Evolutionary conservation across 1,140 invertebrate genomes (phyloP).

Genomic region (Magallana gigas): DNA sequence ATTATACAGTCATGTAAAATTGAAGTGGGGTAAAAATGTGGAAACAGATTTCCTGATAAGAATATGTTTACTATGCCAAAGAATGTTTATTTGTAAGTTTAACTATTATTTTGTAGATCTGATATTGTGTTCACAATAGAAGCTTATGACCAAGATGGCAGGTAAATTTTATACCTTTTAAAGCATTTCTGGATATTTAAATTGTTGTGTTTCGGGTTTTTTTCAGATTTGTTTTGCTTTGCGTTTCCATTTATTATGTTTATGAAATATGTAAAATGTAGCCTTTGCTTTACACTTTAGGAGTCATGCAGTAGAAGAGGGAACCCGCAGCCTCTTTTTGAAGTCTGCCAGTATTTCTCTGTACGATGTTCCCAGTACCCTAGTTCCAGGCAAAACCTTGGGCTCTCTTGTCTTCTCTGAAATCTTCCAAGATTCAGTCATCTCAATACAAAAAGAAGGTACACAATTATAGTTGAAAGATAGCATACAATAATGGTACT

Average conservation of each 20-base stretch:
- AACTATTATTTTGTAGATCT: slow-evolving; percentile 54
- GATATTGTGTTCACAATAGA: slow-evolving; percentile 63
- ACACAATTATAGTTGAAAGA: not conserved
- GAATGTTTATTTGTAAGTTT: too few relatives aligned
- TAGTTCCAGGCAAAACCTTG: slow-evolving; percentile 54
- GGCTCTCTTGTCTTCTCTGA: slow-evolving; percentile 73
- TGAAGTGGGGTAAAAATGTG: too few relatives aligned
- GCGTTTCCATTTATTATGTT: not conserved
- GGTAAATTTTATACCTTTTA: slow-evolving; percentile 3
- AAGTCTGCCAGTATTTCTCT: slow-evolving; percentile 65
- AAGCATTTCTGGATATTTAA: not conserved
- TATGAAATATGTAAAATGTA: not conserved
- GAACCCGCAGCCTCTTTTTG: slow-evolving; percentile 59
- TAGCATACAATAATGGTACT: too few relatives aligned
- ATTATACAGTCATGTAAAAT: too few relatives aligned
- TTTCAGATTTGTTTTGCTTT: not conserved
- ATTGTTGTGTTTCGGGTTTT: not conserved
- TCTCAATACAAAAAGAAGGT: slow-evolving; percentile 63
- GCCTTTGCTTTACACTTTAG: not conserved
- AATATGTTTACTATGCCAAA: too few relatives aligned
- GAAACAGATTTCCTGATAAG: too few relatives aligned
- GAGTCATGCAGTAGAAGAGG: slow-evolving; percentile 57
- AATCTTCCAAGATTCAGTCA: slow-evolving; percentile 72
- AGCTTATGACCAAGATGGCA: slow-evolving; percentile 60
- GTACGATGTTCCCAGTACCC: slow-evolving; percentile 67